These are phyloP conservation scores for Eptatretus burgeri DNA, from an alignment of 2,113 vertebrate species.

Conservation along the genomic window DNA sequence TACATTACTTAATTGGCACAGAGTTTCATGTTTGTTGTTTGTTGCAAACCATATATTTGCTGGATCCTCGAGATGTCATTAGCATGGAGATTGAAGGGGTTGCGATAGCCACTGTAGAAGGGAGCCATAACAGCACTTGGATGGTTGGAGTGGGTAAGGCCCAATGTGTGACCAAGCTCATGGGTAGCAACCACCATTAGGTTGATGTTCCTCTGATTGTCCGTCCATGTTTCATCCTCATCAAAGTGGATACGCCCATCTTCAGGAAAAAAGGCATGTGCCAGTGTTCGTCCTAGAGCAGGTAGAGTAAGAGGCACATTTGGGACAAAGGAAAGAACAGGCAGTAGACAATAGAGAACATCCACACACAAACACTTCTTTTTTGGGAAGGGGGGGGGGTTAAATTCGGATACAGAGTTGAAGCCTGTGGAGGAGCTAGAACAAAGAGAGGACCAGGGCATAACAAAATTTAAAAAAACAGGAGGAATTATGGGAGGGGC, in stretches of 20 bases:
- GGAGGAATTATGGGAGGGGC: no score
- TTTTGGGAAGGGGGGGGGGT: no score
- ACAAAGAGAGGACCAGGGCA: no score
- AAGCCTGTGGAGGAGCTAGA: no score
- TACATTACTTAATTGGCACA: background rate
- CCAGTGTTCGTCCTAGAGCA: slow-evolving; percentile 27
- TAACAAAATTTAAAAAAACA: no score
- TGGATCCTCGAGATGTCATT: slow-evolving; percentile 43
- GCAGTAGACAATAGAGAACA: no score
- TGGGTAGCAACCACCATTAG: slow-evolving; percentile 42
- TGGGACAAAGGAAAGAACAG: no score
- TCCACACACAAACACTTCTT: no score
- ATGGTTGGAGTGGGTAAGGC: slow-evolving; percentile 38
- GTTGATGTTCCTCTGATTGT: slow-evolving; percentile 22
- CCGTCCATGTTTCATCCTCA: slow-evolving; percentile 35
- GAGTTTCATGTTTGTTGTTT: background rate
- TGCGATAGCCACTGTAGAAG: slow-evolving; percentile 28
- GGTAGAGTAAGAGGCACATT: background rate
- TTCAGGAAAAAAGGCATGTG: slow-evolving; percentile 39
- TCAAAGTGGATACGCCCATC: slow-evolving; percentile 41
- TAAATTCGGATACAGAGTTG: no score
- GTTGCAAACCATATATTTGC: slow-evolving; percentile 31
- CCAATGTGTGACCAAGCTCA: slow-evolving; percentile 42
- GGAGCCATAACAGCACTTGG: slow-evolving; percentile 34
- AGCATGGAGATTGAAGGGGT: slow-evolving; percentile 26